These are phyloP conservation scores for Temnothorax rugatulus DNA, from an alignment of 2,888 invertebrate species.

Conservation along the genomic window DNA sequence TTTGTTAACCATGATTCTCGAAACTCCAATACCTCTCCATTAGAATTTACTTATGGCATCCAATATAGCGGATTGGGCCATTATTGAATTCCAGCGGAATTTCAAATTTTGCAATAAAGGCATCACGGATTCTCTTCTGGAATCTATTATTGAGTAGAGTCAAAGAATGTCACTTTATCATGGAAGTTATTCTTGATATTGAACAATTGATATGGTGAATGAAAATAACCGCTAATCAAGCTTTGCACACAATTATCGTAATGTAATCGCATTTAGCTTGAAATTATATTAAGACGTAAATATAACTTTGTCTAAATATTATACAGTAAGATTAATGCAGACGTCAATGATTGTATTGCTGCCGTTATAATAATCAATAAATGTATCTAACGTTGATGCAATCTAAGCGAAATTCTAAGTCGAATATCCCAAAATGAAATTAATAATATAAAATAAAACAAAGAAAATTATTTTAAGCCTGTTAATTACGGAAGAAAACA, in stretches of 20 bases:
- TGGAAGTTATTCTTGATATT: conserved; percentile 53
- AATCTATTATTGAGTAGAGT: conserved; percentile 52
- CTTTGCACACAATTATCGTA: conserved; percentile 21
- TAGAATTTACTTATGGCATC: conserved; percentile 47
- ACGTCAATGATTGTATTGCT: background rate
- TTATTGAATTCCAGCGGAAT: conserved; percentile 49
- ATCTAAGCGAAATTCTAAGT: background rate
- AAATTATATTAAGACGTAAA: conserved; percentile 25
- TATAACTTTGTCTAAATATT: conserved; percentile 33
- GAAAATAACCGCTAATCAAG: conserved; percentile 44
- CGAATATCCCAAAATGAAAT: background rate
- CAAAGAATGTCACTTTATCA: conserved; percentile 56
- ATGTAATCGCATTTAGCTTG: conserved; percentile 15
- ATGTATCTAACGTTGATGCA: background rate
- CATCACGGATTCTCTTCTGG: conserved; percentile 41
- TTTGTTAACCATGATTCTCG: conserved; percentile 41
- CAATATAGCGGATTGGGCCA: conserved; percentile 37
- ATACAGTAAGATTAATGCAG: background rate
- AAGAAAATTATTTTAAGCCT: background rate
- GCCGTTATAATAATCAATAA: conserved; percentile 22
- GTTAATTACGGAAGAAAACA: conserved; percentile 6
- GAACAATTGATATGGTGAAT: conserved; percentile 29
- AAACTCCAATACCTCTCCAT: conserved; percentile 59
- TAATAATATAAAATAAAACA: conserved; percentile 22
- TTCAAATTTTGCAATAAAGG: conserved; percentile 53